Percentiles rank a stretch among this genome's conserved stretches.
These are phyloP conservation scores for Zaprionus kolodkinae DNA, from an alignment of 1,140 invertebrate species.

Conservation along the genomic window DNA sequence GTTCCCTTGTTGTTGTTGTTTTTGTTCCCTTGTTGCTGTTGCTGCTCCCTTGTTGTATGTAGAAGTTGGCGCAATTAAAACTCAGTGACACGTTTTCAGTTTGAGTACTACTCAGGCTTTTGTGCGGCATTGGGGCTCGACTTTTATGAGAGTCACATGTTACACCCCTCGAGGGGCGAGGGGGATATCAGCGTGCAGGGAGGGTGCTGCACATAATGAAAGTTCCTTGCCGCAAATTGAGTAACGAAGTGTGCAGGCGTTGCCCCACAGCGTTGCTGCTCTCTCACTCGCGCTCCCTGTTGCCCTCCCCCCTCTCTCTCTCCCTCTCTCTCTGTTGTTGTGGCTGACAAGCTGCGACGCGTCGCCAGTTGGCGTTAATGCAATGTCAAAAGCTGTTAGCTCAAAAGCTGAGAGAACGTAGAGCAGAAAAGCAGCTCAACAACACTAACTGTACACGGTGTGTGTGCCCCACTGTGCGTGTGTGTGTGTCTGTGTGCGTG, in stretches of 20 bases:
- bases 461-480: background rate
- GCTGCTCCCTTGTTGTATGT: slow-evolving; percentile 27
- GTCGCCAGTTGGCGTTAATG: slow-evolving; percentile 46
- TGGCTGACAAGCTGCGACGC: slow-evolving; percentile 42
- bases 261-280: slow-evolving; percentile 6
- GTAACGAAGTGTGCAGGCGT: slow-evolving; percentile 45
- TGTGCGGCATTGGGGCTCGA: slow-evolving; percentile 21
- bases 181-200: background rate
- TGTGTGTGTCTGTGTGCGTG: slow-evolving; percentile 13
- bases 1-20: background rate
- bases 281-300: background rate
- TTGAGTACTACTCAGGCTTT: slow-evolving; percentile 42
- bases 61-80: slow-evolving; percentile 56
- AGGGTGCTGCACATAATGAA: slow-evolving; percentile 36
- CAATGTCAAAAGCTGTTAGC: slow-evolving; percentile 64
- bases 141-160: slow-evolving; percentile 55
- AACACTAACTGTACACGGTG: slow-evolving; percentile 1
- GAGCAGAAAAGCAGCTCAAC: slow-evolving; percentile 31
- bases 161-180: background rate
- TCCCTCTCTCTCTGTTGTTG: slow-evolving; percentile 12
- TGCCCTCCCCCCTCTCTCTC: background rate
- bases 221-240: slow-evolving; percentile 55
- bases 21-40: slow-evolving; percentile 13
- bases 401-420: slow-evolving; percentile 40
- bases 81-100: slow-evolving; percentile 64